phyloP scores from a whole-genome alignment of 2,113 vertebrate genomes.

The Actenoides lindsayi region DNA sequence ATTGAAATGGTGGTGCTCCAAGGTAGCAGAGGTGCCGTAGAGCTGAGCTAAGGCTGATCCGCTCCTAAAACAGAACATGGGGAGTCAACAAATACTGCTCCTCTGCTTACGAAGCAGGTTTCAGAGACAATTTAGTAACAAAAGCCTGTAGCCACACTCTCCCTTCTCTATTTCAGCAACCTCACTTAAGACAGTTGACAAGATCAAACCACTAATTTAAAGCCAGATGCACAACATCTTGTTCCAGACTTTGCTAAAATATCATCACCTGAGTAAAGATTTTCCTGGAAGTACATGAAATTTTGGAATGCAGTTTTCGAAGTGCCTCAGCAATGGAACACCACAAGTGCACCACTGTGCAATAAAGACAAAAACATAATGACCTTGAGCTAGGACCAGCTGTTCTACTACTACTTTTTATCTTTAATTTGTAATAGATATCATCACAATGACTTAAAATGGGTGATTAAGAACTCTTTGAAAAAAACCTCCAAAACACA shows the following conservation, averaged over 20 bases:
- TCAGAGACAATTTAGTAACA: neutral
- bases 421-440: neutral
- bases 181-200: neutral
- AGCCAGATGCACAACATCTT: neutral
- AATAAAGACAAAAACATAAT: neutral
- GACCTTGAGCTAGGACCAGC: accelerated
- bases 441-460: neutral
- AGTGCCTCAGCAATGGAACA: neutral
- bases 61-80: conserved; percentile 80
- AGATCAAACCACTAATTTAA: neutral
- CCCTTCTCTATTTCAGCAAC: neutral
- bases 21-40: conserved; percentile 96
- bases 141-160: neutral
- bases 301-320: neutral
- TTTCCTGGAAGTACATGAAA: neutral
- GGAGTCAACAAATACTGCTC: neutral
- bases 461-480: neutral
- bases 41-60: conserved; percentile 96
- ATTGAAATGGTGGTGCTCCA: conserved; percentile 99
- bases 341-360: accelerated
- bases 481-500: neutral
- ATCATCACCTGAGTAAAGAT: neutral
- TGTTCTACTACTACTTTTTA: neutral
- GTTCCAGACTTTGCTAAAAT: neutral
- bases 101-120: neutral